Percentiles rank a stretch among this genome's conserved stretches.
Evolutionary conservation across 1,140 invertebrate species (phyloP).

Genomic region (Meloidogyne hapla): DNA sequence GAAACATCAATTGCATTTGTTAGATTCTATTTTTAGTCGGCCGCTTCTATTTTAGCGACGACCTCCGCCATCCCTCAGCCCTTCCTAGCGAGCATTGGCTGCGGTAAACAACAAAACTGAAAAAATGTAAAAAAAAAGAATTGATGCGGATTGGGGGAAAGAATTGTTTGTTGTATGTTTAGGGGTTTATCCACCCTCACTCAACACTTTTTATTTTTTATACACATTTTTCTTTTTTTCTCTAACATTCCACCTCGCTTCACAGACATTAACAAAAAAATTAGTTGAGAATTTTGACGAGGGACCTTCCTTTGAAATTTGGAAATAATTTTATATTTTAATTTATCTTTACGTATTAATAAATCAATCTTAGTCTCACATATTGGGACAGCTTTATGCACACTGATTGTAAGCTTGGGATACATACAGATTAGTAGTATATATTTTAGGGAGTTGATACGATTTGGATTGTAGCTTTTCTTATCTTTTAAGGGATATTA

Average conservation of each 20-base stretch:
- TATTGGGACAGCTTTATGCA: not conserved
- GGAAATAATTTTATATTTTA: too few relatives aligned
- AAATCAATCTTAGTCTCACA: too few relatives aligned
- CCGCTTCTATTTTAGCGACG: not conserved
- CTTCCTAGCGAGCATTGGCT: not conserved
- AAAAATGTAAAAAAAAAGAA: not conserved
- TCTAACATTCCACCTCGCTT: not conserved
- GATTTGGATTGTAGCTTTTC: too few relatives aligned
- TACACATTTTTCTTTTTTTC: not conserved
- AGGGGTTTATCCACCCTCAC: not conserved
- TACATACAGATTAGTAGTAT: too few relatives aligned
- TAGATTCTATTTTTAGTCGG: conserved; percentile 10
- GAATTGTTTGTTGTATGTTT: not conserved
- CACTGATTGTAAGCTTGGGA: too few relatives aligned
- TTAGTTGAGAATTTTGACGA: not conserved
- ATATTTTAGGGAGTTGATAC: too few relatives aligned
- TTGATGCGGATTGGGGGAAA: not conserved
- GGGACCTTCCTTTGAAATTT: not conserved
- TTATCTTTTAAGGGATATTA: too few relatives aligned
- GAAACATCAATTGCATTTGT: conserved; percentile 18
- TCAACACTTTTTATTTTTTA: not conserved
- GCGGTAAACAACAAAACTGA: not conserved
- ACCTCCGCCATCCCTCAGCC: not conserved
- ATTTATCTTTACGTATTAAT: not conserved
- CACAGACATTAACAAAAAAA: conserved; percentile 8